Evolutionary conservation across 23 tunicate genomes (phyloP).

Genomic region (Halocynthia roretzi): DNA sequence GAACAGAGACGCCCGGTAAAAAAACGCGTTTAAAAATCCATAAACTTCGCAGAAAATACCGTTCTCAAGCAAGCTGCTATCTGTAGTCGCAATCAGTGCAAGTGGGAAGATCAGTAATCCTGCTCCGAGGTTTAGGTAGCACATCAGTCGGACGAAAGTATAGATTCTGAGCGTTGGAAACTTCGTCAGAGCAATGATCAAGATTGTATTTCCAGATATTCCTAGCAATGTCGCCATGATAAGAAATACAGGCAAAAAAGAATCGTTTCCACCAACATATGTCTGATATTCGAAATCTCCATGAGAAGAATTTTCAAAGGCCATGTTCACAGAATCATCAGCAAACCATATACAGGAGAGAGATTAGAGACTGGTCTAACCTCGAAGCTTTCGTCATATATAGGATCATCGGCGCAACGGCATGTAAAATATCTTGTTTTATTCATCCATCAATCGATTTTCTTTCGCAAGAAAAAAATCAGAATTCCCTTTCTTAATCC

Average conservation of each 20-base stretch:
- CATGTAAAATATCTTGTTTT: too few relatives aligned
- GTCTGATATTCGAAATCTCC: too few relatives aligned
- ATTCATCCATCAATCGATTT: too few relatives aligned
- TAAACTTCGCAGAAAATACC: neutral
- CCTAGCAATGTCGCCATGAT: conserved; percentile 2
- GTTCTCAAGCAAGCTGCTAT: neutral
- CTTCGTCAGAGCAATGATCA: neutral
- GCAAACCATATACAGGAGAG: too few relatives aligned
- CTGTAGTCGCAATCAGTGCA: neutral
- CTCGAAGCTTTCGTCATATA: too few relatives aligned
- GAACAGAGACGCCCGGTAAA: conserved; percentile 15
- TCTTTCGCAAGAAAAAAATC: too few relatives aligned
- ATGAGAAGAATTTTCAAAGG: too few relatives aligned
- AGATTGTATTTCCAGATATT: conserved; percentile 1
- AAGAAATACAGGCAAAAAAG: conserved; percentile 23
- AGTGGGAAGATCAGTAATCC: neutral
- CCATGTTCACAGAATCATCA: too few relatives aligned
- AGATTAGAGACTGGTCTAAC: too few relatives aligned
- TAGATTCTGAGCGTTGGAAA: neutral
- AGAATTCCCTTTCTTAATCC: too few relatives aligned
- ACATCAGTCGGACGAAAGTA: conserved; percentile 8
- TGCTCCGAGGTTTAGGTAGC: conserved; percentile 12
- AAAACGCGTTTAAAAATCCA: conserved; percentile 6
- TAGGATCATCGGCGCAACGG: too few relatives aligned
- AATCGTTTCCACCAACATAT: neutral